These are phyloP conservation scores for Odontomyia ornata DNA, from an alignment of 2,888 invertebrate species.

Conservation along the genomic window DNA sequence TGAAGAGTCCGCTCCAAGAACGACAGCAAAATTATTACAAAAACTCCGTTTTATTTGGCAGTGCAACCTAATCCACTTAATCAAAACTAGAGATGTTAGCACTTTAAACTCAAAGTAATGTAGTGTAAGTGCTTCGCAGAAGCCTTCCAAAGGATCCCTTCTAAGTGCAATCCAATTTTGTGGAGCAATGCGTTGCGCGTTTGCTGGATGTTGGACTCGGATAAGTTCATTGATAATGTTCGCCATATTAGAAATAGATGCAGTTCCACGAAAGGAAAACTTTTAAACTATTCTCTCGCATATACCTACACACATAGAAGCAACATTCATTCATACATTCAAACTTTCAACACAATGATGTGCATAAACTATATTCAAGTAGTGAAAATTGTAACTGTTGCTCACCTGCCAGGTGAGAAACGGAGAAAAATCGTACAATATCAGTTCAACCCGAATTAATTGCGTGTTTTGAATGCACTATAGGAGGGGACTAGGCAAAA, in stretches of 20 bases:
- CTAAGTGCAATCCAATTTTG: slow-evolving; percentile 29
- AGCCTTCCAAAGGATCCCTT: not conserved
- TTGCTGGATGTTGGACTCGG: not conserved
- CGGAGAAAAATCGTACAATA: no score
- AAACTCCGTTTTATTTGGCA: slow-evolving; percentile 88
- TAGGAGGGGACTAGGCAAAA: not conserved
- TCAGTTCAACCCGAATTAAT: not conserved
- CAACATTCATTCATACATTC: not conserved
- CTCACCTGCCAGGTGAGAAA: not conserved
- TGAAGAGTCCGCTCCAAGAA: slow-evolving; percentile 86
- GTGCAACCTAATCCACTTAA: slow-evolving; percentile 74
- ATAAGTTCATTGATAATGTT: slow-evolving; percentile 13
- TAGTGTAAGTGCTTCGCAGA: slow-evolving; percentile 25
- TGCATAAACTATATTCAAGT: no score
- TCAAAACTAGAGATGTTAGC: slow-evolving; percentile 30
- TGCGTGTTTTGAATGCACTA: not conserved
- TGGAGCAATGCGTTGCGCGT: not conserved
- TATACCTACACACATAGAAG: not conserved
- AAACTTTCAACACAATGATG: not conserved
- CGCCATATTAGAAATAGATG: slow-evolving; percentile 40
- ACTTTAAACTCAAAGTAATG: not conserved
- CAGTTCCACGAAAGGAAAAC: not conserved
- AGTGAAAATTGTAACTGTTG: not conserved
- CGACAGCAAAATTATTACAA: slow-evolving; percentile 81
- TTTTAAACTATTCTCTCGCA: slow-evolving; percentile 28